Evolutionary conservation across 2,113 vertebrate species (phyloP), one percentile per base, ranked within the genome.

Genomic region (Glaucidium brasilianum): DNA sequence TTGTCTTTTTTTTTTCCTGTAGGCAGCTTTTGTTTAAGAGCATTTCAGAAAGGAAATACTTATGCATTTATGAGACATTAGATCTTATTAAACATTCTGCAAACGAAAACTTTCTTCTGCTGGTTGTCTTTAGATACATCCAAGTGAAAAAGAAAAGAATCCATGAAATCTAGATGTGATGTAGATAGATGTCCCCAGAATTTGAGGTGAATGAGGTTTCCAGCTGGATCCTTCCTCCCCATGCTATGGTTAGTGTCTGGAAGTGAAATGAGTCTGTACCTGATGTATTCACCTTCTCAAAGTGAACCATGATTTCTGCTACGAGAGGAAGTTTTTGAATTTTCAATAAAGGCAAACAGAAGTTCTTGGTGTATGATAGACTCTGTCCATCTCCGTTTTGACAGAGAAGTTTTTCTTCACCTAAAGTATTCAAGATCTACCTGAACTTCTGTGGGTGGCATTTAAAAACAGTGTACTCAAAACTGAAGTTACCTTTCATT

Each of bases 231-330:
- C 15, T 81, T 45, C 89, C 47, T 53, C 1, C 23, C 47, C 11
- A 2, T 8, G 13, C 20, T 30, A 6, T 11, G 3, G 8, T 32
- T 60, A 37, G 23, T 43, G 37, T 59, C 59, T 22, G 12, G 21
- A 8, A 13, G 18, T 37, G 10, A 52, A 90, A 19, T 9, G 37
- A 63, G 18, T 41, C n/a, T 63, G 10, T 34, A 34, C 12, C 15
- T 1, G 1, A 10, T 4, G 3, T 1, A 0, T 69, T 88, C 63
- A n/a, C 41, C 32, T 62, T 72, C 58, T 58, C 62, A 10, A 41
- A 67, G 20, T 27, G 45, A 71, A 19, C 25, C 15, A 0, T 9
- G 11, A 47, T 41, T 89, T 47, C 69, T 92, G 27, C 25, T 6
- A 2, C 16, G 39, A 67, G 17, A 82, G 18, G 11, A 58, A 34